phyloP scores from a whole-genome alignment of 1,140 invertebrate species.

The Drosophila bocki region DNA sequence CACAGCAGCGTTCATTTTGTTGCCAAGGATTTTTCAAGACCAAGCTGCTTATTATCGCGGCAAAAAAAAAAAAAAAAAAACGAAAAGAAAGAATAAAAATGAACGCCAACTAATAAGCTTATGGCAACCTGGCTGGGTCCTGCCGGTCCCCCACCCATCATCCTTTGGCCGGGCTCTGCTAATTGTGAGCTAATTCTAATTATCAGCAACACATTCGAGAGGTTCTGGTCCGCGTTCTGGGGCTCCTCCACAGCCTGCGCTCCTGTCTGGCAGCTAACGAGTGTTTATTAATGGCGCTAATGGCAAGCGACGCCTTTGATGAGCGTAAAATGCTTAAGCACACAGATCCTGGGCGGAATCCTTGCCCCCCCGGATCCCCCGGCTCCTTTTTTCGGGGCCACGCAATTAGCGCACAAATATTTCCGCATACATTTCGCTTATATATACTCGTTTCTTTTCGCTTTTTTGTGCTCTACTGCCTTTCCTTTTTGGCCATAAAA shows the following conservation, averaged over 20 bases:
- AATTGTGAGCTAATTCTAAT: constrained; percentile 82
- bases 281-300: constrained; percentile 81
- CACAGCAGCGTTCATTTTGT: constrained; percentile 31
- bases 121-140: constrained; percentile 35
- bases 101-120: constrained; percentile 74
- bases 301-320: constrained; percentile 71
- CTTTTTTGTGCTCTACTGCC: constrained; percentile 19
- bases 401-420: constrained; percentile 83
- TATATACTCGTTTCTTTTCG: constrained; percentile 16
- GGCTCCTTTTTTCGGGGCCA: constrained; percentile 28
- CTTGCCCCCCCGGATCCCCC: constrained; percentile 8
- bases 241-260: constrained; percentile 10
- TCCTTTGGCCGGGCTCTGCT: constrained; percentile 30
- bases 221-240: constrained; percentile 10
- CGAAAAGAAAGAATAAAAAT: constrained; percentile 44
- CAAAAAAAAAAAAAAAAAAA: constrained; percentile 1
- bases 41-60: constrained; percentile 77
- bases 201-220: constrained; percentile 75
- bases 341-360: constrained; percentile 53
- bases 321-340: constrained; percentile 70
- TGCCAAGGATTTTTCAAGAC: constrained; percentile 65
- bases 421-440: constrained; percentile 67
- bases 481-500: constrained; percentile 71
- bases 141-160: constrained; percentile 5
- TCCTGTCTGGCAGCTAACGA: constrained; percentile 59